A percentile compares a stretch with the other conserved stretches of the same genome.
Conservation (phyloP, 2,797 vertebrate genomes). For the Alcedo quadribrachys region DNA sequence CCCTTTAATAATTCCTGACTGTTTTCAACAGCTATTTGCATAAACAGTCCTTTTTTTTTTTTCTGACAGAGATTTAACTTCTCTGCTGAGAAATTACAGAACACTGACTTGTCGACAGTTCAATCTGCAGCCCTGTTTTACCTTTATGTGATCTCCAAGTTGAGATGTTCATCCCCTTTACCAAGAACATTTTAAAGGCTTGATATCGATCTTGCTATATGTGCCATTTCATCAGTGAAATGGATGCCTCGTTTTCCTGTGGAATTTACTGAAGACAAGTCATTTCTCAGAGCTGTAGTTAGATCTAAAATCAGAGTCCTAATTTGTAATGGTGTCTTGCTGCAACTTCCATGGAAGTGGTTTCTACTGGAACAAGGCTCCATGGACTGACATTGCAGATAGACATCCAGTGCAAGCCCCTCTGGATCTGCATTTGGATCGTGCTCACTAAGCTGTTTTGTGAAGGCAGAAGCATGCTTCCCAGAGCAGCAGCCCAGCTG, state of each 20-base stretch:
- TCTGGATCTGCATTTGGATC: background rate
- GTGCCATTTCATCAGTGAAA: background rate
- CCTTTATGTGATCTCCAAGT: background rate
- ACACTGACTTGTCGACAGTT: background rate
- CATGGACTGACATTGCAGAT: background rate
- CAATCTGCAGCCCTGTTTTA: background rate
- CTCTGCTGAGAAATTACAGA: background rate
- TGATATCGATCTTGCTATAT: background rate
- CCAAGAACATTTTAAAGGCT: background rate
- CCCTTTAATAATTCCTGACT: background rate
- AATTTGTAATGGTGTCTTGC: background rate
- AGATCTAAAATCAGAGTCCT: background rate
- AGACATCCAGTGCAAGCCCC: background rate
- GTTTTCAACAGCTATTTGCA: conserved; percentile 7
- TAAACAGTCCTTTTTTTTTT: conserved; percentile 5
- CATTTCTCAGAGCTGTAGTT: background rate
- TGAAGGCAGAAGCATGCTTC: background rate
- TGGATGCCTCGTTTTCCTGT: background rate
- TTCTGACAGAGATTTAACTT: background rate
- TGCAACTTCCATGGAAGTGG: background rate
- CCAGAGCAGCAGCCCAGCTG: background rate
- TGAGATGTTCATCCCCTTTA: background rate
- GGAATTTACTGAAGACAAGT: background rate
- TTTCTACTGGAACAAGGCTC: background rate
- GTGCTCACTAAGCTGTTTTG: background rate